Conservation (phyloP, 1,140 invertebrate species). For the Lasioglossum baleicum region DNA sequence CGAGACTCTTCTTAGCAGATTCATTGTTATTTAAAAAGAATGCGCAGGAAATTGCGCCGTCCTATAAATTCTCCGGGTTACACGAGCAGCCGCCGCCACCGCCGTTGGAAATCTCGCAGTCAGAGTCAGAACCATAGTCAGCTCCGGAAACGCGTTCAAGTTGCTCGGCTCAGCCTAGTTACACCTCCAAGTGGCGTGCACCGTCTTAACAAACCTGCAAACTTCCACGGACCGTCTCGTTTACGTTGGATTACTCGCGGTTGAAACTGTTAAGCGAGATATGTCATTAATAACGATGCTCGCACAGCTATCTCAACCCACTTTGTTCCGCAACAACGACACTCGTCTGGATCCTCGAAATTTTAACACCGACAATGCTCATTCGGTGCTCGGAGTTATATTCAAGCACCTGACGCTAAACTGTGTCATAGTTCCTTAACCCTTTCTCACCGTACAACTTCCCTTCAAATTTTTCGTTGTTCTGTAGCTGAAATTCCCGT, state of each 20-base stretch:
- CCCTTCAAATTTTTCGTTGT: too few species aligned
- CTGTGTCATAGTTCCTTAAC: background rate
- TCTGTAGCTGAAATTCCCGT: too few species aligned
- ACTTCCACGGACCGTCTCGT: constrained; percentile 12
- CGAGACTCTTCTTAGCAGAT: too few species aligned
- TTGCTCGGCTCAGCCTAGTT: background rate
- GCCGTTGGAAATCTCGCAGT: too few species aligned
- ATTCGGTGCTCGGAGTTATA: background rate
- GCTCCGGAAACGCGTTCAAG: constrained; percentile 4
- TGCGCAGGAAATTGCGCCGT: constrained; percentile 16
- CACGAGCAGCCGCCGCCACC: too few species aligned
- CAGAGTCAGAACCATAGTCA: too few species aligned
- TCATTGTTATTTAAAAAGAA: too few species aligned
- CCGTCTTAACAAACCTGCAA: constrained; percentile 26
- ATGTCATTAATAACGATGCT: constrained; percentile 15
- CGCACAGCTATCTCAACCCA: background rate
- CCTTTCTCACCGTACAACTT: too few species aligned
- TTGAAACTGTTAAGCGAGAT: constrained; percentile 22
- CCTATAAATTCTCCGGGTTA: background rate
- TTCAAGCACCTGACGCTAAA: background rate
- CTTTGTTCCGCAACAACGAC: background rate
- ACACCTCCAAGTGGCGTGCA: constrained; percentile 6
- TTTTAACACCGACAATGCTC: background rate
- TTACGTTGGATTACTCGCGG: constrained; percentile 23
- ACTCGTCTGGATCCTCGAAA: background rate